These are phyloP conservation scores for Peromyscus maniculatus DNA, from an alignment of 2,113 vertebrate genomes.

Conservation along the genomic window DNA sequence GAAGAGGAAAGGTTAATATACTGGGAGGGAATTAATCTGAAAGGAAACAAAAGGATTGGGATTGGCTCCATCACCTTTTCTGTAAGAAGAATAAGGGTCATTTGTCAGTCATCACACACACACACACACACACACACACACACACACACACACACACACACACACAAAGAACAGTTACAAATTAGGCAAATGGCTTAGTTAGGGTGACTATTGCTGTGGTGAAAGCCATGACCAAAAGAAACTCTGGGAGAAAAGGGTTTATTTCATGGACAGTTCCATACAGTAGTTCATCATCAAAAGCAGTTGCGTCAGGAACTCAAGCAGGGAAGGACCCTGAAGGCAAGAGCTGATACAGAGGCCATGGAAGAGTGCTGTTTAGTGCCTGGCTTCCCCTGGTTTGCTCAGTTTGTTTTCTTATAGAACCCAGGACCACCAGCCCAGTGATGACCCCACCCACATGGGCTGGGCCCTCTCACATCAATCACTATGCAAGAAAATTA, in stretches of 20 bases:
- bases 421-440: not conserved
- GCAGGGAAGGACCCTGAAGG: not conserved
- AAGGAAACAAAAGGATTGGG: not conserved
- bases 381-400: not conserved
- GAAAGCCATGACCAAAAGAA: not conserved
- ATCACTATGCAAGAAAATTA: not conserved
- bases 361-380: not conserved
- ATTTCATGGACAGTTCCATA: not conserved
- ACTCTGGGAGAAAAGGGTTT: not conserved
- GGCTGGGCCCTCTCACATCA: too few species aligned
- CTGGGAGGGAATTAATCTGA: constrained; percentile 42
- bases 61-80: not conserved
- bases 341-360: not conserved
- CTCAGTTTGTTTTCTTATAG: not conserved
- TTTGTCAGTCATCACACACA: constrained; percentile 50
- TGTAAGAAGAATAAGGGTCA: not conserved
- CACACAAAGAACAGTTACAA: not conserved
- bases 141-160: not conserved
- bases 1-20: not conserved
- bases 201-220: not conserved
- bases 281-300: not conserved
- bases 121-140: not conserved
- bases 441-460: not conserved
- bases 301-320: not conserved
- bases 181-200: not conserved